Base-by-base conservation (phyloP, 2,888 invertebrate species). In the Cordilura impudica region DNA sequence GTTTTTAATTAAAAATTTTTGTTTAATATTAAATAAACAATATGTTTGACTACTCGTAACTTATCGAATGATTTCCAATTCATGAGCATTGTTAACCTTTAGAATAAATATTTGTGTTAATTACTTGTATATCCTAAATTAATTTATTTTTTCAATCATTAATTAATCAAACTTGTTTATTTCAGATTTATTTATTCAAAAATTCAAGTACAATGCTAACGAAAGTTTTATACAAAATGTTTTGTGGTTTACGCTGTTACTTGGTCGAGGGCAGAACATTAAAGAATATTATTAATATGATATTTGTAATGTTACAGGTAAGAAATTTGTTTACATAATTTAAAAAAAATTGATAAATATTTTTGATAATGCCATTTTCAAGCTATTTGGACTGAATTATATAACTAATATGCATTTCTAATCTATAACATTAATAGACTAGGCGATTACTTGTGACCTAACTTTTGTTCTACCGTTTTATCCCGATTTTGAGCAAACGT, bases 91-190 rank as follows among this genome's bases (percentile, higher is more conserved):
- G 29, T 61, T 78, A 74, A 78, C 78, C 78, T 74, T 73, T 61
- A 56, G 56, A 58, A 70, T 43, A 63, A 58, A 70, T 43, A 78
- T 70, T 26, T 73, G 73, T 73, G 73, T 78, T 78, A 78, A 73
- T 78, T 73, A 65, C 29, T 23, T 6, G 29, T 29, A 69, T 69
- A 78, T 78, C 78, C 78, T 73, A 69, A 63, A 26, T 65, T 47
- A 12, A 21, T 39, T 61, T 5, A 43, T 5, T 7, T 10, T 29
- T 56, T 56, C 35, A 29, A 49, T 65, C 39, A 45, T 60, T 58
- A 63, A 61, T 51, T 53, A 29, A 26, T 51, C 21, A 21, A 31
- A 45, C 7, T 29, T 67, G 16, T 58, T 31, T 26, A 65, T 67
- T 60, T 70, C 16, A 51, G 29, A 6, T 67, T 45, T 31, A 39